These are phyloP conservation scores for Picathartes gymnocephalus DNA, from an alignment of 2,113 vertebrate genomes.

Conservation along the genomic window DNA sequence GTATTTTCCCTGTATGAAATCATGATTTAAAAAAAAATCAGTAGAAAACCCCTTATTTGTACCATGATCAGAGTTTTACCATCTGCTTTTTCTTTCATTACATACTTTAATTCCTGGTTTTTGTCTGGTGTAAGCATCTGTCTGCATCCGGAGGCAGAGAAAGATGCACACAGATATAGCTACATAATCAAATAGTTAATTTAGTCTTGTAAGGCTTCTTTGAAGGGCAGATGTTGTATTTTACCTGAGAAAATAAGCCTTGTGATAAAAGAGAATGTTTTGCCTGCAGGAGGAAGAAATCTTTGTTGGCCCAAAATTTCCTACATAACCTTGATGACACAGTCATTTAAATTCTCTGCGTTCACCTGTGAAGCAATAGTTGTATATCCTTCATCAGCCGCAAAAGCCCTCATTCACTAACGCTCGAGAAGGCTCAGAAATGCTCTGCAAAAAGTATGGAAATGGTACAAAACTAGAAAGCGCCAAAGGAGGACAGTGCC, in stretches of 20 bases:
- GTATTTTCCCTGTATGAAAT: background rate
- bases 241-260: background rate
- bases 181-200: background rate
- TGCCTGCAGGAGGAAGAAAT: background rate
- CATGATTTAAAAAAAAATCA: background rate
- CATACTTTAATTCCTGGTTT: background rate
- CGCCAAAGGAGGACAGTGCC: rapidly evolving
- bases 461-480: background rate
- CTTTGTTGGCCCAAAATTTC: background rate
- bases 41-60: background rate
- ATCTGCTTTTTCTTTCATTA: background rate
- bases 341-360: background rate
- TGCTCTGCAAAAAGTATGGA: background rate
- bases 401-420: background rate
- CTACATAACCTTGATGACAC: background rate
- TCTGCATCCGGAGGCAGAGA: background rate
- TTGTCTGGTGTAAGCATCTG: background rate
- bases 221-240: background rate
- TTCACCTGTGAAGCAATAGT: background rate
- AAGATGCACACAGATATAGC: background rate
- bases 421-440: background rate
- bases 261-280: background rate
- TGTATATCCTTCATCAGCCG: background rate
- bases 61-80: background rate
- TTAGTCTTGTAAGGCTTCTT: background rate